These are phyloP conservation scores for Tragelaphus imberbis DNA, from an alignment of 2,113 vertebrate genomes.

Conservation along the genomic window DNA sequence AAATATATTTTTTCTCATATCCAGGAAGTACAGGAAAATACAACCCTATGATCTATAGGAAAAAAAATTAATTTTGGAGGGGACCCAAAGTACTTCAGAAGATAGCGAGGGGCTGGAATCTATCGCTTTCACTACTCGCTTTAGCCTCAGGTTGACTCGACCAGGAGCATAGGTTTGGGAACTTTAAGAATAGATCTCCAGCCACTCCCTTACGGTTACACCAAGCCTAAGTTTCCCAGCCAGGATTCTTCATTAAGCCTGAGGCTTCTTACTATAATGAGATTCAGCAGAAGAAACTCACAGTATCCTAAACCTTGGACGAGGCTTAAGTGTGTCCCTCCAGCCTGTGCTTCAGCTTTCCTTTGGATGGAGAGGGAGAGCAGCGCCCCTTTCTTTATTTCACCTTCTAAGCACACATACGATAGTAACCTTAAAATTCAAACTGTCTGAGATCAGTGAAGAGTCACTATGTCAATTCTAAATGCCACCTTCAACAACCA, in stretches of 20 bases:
- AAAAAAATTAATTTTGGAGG: not conserved
- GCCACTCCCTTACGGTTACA: not conserved
- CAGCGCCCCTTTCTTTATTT: not conserved
- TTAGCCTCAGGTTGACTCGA: not conserved
- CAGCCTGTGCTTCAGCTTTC: not conserved
- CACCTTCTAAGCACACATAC: not conserved
- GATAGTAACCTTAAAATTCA: not conserved
- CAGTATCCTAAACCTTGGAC: not conserved
- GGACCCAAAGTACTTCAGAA: slow-evolving; percentile 18
- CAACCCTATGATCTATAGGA: not conserved
- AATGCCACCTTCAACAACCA: not conserved
- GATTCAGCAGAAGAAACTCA: not conserved
- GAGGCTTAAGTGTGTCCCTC: not conserved
- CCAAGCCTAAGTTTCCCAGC: not conserved
- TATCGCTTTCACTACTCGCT: not conserved
- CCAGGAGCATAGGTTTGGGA: not conserved
- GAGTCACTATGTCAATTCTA: not conserved
- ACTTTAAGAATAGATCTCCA: not conserved
- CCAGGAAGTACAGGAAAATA: not conserved
- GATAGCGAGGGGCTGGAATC: not conserved
- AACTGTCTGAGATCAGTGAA: not conserved
- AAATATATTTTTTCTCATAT: not conserved
- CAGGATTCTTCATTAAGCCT: not conserved
- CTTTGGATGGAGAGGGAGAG: not conserved
- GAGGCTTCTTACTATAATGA: not conserved